These are phyloP conservation scores for Brachionus rubens DNA, from an alignment of 1,140 invertebrate species.

Conservation along the genomic window DNA sequence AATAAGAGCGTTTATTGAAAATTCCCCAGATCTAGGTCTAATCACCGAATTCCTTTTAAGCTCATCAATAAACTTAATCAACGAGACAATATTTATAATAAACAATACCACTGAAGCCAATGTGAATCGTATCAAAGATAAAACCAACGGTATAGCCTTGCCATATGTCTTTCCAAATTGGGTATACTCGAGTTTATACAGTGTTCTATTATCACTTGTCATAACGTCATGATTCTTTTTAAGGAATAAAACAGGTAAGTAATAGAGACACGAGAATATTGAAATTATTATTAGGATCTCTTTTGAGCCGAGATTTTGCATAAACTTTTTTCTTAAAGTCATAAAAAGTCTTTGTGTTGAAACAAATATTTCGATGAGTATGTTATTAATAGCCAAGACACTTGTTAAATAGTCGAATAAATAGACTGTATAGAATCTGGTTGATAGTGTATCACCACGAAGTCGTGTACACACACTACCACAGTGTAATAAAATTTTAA, in stretches of 20 bases:
- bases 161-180: background rate
- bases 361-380: conserved; percentile 20
- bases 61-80: background rate
- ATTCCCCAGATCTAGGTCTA: no score
- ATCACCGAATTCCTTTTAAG: background rate
- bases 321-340: background rate
- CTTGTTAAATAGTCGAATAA: conserved; percentile 15
- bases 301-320: background rate
- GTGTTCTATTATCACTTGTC: background rate
- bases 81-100: background rate
- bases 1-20: background rate
- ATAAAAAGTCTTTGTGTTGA: conserved; percentile 20
- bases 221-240: background rate
- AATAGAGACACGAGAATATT: background rate
- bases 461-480: background rate
- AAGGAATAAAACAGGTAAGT: background rate
- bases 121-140: background rate
- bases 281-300: no score
- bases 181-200: background rate
- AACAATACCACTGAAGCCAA: conserved; percentile 10
- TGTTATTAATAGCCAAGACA: background rate
- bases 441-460: background rate
- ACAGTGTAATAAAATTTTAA: background rate
- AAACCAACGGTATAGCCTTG: background rate
- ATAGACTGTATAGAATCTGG: background rate